Conservation (phyloP, 30 jellyfish, hydroid and myxozoan genomes). For the Rhopilema esculentum region DNA sequence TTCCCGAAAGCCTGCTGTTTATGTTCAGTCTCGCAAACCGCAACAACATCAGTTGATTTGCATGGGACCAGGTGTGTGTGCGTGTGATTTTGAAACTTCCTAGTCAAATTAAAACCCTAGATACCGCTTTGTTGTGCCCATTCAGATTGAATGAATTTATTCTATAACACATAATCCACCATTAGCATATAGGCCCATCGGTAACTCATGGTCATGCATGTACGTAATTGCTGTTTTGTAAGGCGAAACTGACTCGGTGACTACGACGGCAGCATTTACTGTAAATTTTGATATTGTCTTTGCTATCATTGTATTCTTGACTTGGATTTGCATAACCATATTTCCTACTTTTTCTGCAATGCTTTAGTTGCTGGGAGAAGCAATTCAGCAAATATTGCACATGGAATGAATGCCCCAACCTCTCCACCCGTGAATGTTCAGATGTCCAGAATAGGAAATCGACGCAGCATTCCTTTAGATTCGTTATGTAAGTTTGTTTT, state of each 20-base stretch:
- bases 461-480: constrained; percentile 45
- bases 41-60: constrained; percentile 61
- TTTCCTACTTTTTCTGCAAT: neutral
- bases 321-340: neutral
- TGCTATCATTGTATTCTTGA: too few relatives aligned
- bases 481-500: constrained; percentile 12
- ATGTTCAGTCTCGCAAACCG: constrained; percentile 63
- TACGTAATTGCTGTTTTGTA: too few relatives aligned
- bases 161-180: neutral
- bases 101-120: neutral
- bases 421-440: constrained; percentile 50
- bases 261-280: too few relatives aligned
- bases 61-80: constrained; percentile 76
- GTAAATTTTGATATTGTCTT: too few relatives aligned
- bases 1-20: constrained; percentile 49
- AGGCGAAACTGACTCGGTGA: too few relatives aligned
- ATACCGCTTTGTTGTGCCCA: neutral
- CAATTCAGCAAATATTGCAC: neutral
- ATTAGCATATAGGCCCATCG: too few relatives aligned
- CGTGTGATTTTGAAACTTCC: constrained; percentile 13
- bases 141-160: neutral
- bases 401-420: constrained; percentile 1
- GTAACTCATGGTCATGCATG: too few relatives aligned
- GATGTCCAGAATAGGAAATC: constrained; percentile 22
- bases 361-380: constrained; percentile 20